A percentile compares a stretch with the other conserved stretches of the same genome.
phyloP scores from a whole-genome alignment of 2,888 invertebrate species.

The Pterostichus madidus region DNA sequence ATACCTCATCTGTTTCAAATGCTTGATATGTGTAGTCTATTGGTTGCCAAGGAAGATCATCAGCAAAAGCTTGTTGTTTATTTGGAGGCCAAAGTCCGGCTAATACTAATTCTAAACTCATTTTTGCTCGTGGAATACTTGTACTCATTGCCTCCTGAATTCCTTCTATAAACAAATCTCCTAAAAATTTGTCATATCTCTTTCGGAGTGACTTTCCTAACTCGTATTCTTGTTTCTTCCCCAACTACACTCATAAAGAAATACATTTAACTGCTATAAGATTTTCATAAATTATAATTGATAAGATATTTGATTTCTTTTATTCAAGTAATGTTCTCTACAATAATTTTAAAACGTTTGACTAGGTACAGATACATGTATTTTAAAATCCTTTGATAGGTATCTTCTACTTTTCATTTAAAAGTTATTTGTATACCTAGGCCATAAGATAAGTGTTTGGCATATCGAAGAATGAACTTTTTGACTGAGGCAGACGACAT shows the following conservation, averaged over 20 bases:
- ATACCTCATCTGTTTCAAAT: constrained; percentile 41
- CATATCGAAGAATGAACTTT: too few relatives aligned
- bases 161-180: constrained; percentile 72
- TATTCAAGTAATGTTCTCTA: too few relatives aligned
- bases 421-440: too few relatives aligned
- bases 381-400: too few relatives aligned
- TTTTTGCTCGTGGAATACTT: constrained; percentile 84
- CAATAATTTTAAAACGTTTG: too few relatives aligned
- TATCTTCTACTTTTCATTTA: too few relatives aligned
- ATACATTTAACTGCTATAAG: neutral
- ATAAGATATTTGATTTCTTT: too few relatives aligned
- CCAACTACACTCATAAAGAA: constrained; percentile 67
- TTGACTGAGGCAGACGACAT: too few relatives aligned
- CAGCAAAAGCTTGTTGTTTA: constrained; percentile 63
- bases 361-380: too few relatives aligned
- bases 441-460: too few relatives aligned
- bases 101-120: constrained; percentile 84
- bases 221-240: constrained; percentile 75
- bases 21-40: constrained; percentile 68
- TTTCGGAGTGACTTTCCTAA: constrained; percentile 76
- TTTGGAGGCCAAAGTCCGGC: constrained; percentile 83
- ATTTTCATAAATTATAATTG: too few relatives aligned
- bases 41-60: constrained; percentile 69
- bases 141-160: constrained; percentile 81
- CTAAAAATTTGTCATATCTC: constrained; percentile 76